Base-by-base conservation (phyloP, 2,888 invertebrate genomes). In the Palloptera scutellata region DNA sequence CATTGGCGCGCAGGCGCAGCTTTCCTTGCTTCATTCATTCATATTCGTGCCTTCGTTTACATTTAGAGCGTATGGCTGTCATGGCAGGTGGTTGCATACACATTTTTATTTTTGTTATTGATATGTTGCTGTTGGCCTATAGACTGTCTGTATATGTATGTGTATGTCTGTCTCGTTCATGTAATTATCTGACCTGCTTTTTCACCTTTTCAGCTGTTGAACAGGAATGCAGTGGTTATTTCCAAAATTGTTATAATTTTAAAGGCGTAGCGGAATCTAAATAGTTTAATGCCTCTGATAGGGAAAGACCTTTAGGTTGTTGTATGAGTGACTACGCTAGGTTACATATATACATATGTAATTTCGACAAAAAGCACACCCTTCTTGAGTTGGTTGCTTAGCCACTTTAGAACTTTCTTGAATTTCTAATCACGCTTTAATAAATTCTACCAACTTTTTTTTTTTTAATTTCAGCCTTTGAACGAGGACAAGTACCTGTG, bases 401-500 rank as follows among this genome's bases (percentile, higher is more conserved):
- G 12, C 3, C 20, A 3, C 20, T 20, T n/a, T 30, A 20, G 30
- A 40, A 55, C 40, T 13, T 55, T 11, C 10, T 20, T 12, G 12
- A n/a, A n/a, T n/a, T n/a, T n/a, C n/a, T 6, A 30, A 30, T 30
- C 30, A 30, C 2, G 30, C 30, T 30, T 6, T 30, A 30, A n/a
- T n/a, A n/a, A n/a, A n/a, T n/a, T n/a, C 17, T 58, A 48, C 9
- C 20, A 12, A 42, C 30, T 45, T 19, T 48, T 20, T 52, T 71
- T 19, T 61, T 59, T 42, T 52, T 53, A n/a, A n/a, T 59, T 61
- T 41, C 74, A 85, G 85, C 84, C 85, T 0, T 70, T 83, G 19
- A 83, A 84, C 68, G 84, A 85, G 71, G 84, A 85, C 68, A 85
- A 84, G 76, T 85, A 82, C 70, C 77, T 85, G 43, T 85, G 85